Conservation (phyloP, 2,888 invertebrate species). For the Ennomos fuscantarius region DNA sequence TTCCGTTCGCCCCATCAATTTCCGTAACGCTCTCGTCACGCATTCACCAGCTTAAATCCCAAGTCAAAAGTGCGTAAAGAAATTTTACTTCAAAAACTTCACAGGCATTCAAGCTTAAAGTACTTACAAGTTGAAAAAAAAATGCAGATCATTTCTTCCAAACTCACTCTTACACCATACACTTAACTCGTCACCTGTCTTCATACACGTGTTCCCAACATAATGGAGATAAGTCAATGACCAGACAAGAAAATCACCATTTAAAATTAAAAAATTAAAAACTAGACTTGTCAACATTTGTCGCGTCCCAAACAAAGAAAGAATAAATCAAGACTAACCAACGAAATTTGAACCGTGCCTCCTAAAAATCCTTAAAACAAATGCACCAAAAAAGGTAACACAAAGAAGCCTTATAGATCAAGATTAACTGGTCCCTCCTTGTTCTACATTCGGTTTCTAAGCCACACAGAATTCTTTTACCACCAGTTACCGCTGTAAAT, state of each 20-base stretch:
- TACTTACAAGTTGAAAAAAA: too few species aligned
- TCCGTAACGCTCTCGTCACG: too few species aligned
- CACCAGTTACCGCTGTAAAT: slow-evolving; percentile 49
- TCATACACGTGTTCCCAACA: slow-evolving; percentile 29
- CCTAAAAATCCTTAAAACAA: slow-evolving; percentile 49
- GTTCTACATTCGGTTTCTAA: slow-evolving; percentile 61
- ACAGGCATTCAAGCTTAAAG: too few species aligned
- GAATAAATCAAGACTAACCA: slow-evolving; percentile 76
- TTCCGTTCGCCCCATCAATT: too few species aligned
- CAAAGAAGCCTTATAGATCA: slow-evolving; percentile 67
- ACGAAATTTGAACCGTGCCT: slow-evolving; percentile 45
- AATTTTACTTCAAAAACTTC: too few species aligned
- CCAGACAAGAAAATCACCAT: slow-evolving; percentile 47
- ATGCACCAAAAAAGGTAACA: slow-evolving; percentile 52
- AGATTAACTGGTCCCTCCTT: slow-evolving; percentile 49
- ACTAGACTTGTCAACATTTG: slow-evolving; percentile 73
- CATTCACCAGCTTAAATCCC: too few species aligned
- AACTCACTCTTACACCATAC: background rate
- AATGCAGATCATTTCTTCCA: too few species aligned
- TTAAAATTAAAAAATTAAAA: slow-evolving; percentile 60
- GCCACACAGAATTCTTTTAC: slow-evolving; percentile 56
- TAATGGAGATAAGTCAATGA: slow-evolving; percentile 49
- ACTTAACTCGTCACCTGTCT: background rate
- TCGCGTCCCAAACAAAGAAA: slow-evolving; percentile 79
- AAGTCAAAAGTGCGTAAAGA: too few species aligned